Conservation (phyloP, 2,888 invertebrate species). For the Xylocampa areola region DNA sequence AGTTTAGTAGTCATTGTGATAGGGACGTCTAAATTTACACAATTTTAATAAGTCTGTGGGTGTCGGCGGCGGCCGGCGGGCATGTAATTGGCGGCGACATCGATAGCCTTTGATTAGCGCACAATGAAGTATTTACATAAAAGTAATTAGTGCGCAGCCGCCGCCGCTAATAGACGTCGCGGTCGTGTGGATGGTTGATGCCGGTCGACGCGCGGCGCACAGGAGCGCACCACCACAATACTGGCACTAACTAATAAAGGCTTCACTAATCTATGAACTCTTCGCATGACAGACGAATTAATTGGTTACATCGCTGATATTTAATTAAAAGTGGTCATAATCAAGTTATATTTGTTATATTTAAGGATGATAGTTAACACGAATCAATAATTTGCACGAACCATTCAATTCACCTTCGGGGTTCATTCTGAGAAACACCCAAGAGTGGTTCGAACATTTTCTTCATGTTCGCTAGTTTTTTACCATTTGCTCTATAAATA, state of each 20-base stretch:
- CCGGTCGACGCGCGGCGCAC: neutral
- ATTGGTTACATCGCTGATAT: too few species aligned
- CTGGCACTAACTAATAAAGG: neutral
- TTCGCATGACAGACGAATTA: neutral
- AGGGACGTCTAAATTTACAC: neutral
- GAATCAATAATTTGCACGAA: too few species aligned
- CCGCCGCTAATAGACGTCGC: neutral
- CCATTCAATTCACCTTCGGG: too few species aligned
- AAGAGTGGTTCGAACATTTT: too few species aligned
- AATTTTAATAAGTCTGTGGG: neutral
- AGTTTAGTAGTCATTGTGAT: too few species aligned
- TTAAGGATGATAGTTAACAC: too few species aligned
- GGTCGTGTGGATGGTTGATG: neutral
- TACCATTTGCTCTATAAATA: too few species aligned
- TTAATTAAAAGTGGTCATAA: too few species aligned
- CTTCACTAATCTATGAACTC: neutral
- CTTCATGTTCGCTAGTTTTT: too few species aligned
- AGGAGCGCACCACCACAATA: neutral
- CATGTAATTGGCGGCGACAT: conserved; percentile 1
- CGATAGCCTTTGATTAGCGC: conserved; percentile 28
- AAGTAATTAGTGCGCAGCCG: conserved; percentile 29
- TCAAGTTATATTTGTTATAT: too few species aligned
- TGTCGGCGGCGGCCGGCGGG: neutral
- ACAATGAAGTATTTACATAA: conserved; percentile 33
- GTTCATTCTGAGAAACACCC: too few species aligned